These are phyloP conservation scores for Agonopterix heracliana DNA, from an alignment of 2,888 invertebrate genomes.

Conservation along the genomic window DNA sequence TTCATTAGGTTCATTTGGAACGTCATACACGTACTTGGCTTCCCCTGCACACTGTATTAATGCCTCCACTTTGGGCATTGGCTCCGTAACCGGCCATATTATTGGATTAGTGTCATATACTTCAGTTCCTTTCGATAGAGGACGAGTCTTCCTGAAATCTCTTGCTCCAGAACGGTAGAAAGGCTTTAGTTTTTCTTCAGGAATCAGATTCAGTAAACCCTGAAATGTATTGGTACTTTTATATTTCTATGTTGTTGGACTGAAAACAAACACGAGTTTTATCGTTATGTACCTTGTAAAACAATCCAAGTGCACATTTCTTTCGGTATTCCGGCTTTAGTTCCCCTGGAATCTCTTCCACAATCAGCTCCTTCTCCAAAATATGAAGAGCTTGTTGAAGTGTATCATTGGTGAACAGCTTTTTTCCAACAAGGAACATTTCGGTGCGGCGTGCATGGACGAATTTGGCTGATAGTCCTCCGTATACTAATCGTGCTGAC, in stretches of 20 bases:
- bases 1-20: slow-evolving; percentile 71
- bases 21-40: slow-evolving; percentile 78
- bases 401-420: slow-evolving; percentile 59
- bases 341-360: slow-evolving; percentile 75
- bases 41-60: slow-evolving; percentile 77
- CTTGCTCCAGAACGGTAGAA: slow-evolving; percentile 68
- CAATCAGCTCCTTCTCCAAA: slow-evolving; percentile 75
- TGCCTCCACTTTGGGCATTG: slow-evolving; percentile 77
- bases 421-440: slow-evolving; percentile 42
- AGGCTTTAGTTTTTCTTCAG: slow-evolving; percentile 52
- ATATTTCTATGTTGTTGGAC: neutral
- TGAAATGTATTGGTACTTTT: slow-evolving; percentile 24
- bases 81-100: slow-evolving; percentile 78
- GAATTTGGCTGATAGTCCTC: slow-evolving; percentile 71
- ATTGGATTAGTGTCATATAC: slow-evolving; percentile 78
- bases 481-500: slow-evolving; percentile 77
- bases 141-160: slow-evolving; percentile 66
- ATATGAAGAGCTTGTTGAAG: slow-evolving; percentile 70
- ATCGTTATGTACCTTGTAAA: slow-evolving; percentile 75
- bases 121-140: slow-evolving; percentile 77
- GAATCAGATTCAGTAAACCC: slow-evolving; percentile 72
- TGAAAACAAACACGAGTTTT: neutral
- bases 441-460: slow-evolving; percentile 79
- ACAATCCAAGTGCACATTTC: slow-evolving; percentile 76
- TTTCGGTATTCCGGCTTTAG: slow-evolving; percentile 77